These are phyloP conservation scores for Urosaurus nigricauda DNA, from an alignment of 2,797 vertebrate species.

Conservation along the genomic window DNA sequence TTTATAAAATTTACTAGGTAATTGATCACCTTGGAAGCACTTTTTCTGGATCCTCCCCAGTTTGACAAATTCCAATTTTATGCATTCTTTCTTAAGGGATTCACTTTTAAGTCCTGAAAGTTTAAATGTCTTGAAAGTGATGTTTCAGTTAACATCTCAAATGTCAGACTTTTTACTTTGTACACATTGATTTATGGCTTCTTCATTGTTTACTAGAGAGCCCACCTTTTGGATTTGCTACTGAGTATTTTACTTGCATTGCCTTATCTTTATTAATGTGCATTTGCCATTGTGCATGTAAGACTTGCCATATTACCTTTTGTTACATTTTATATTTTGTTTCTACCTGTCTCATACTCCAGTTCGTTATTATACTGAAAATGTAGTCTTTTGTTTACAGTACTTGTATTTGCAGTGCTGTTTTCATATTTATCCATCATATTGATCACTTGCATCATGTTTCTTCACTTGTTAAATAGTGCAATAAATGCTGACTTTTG, in stretches of 20 bases:
- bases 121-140: not conserved
- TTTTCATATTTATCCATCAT: not conserved
- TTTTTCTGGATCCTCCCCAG: not conserved
- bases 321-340: not conserved
- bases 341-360: not conserved
- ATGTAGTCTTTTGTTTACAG: not conserved
- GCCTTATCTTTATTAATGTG: not conserved
- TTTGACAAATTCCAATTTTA: not conserved
- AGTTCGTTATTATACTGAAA: not conserved
- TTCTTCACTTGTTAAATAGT: not conserved
- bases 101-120: not conserved
- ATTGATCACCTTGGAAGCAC: not conserved
- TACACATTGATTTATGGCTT: not conserved
- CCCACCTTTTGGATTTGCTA: not conserved
- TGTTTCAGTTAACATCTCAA: not conserved
- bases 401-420: not conserved
- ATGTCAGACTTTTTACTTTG: not conserved
- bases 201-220: not conserved
- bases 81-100: not conserved
- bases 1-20: not conserved
- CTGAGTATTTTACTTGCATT: not conserved
- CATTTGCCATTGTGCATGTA: not conserved
- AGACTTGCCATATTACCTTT: not conserved
- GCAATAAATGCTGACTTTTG: not conserved
- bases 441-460: not conserved